Conservation (phyloP, 2,797 vertebrate genomes). For the Bryconaethiops microstoma region DNA sequence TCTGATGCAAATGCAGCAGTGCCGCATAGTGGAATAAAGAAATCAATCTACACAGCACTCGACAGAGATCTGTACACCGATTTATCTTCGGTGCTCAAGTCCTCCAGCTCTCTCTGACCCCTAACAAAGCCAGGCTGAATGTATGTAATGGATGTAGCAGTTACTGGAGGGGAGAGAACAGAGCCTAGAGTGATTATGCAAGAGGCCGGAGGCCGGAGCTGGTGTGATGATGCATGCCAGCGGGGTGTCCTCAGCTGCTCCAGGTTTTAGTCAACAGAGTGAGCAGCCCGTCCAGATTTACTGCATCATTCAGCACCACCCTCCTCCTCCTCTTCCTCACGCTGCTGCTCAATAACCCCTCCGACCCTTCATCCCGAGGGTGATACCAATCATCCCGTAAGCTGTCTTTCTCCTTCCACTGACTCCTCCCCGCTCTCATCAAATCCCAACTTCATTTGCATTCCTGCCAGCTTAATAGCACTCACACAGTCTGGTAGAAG, state of each 20-base stretch:
- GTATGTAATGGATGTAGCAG: not conserved
- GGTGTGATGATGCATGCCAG: constrained; percentile 25
- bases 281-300: not conserved
- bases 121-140: not conserved
- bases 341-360: constrained; percentile 16
- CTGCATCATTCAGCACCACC: constrained; percentile 33
- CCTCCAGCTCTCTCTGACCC: not conserved
- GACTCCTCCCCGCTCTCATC: not conserved
- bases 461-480: not conserved
- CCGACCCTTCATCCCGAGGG: constrained; percentile 10
- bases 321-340: not conserved
- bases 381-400: constrained; percentile 3
- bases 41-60: not conserved
- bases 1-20: constrained; percentile 18
- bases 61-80: not conserved
- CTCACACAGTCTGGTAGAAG: not conserved
- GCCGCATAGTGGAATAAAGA: not conserved
- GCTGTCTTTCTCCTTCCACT: constrained; percentile 1
- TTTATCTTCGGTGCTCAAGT: not conserved
- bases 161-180: not conserved
- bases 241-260: not conserved
- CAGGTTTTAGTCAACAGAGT: not conserved
- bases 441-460: not conserved
- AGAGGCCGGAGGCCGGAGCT: constrained; percentile 3
- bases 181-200: constrained; percentile 3